phyloP scores from a whole-genome alignment of 2,113 vertebrate species.

The Steatornis caripensis region DNA sequence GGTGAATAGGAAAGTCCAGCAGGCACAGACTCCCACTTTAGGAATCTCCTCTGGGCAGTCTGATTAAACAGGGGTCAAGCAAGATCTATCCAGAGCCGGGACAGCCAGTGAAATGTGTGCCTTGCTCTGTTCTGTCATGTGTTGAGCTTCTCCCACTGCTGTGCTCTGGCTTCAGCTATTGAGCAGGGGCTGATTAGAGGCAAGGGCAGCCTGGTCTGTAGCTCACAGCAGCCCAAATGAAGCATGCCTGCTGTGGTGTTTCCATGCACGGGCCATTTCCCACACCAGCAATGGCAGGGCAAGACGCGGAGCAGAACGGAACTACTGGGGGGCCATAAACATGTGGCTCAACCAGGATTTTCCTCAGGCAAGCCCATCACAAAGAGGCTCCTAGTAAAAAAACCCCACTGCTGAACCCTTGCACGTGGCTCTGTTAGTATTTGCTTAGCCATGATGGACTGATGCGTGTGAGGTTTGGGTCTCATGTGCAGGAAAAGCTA shows the following conservation, averaged over 20 bases:
- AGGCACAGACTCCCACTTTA: neutral
- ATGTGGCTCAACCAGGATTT: neutral
- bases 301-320: neutral
- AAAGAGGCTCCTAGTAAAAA: neutral
- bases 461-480: accelerated
- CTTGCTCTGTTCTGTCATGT: neutral
- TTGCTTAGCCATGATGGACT: neutral
- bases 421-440: neutral
- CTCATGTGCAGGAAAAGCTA: neutral
- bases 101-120: neutral
- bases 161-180: neutral
- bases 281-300: neutral
- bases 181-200: neutral
- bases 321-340: neutral
- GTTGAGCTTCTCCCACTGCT: neutral
- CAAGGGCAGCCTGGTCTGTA: neutral
- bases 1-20: neutral
- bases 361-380: neutral
- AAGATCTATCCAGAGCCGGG: neutral
- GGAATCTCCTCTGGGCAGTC: neutral
- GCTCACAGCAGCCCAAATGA: neutral
- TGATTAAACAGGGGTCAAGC: neutral
- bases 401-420: neutral
- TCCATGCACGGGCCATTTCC: neutral
- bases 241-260: neutral